These are phyloP conservation scores for Eupeodes latifasciatus DNA, from an alignment of 2,888 invertebrate species.

Conservation along the genomic window DNA sequence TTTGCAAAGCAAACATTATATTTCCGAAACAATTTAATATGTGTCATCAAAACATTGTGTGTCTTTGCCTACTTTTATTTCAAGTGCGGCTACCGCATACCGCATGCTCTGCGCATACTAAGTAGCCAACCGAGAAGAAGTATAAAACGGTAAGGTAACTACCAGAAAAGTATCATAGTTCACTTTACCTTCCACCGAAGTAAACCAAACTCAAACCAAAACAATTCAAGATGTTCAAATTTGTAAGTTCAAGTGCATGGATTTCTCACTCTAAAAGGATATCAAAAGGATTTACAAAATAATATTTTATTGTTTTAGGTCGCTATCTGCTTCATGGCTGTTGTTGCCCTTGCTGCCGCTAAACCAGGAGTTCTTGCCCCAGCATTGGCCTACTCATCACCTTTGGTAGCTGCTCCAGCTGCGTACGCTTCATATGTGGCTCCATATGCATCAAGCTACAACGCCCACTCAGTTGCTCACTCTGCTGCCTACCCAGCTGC, in stretches of 20 bases:
- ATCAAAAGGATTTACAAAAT: conserved; percentile 8
- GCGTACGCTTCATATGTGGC: conserved; percentile 64
- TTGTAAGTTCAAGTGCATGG: conserved; percentile 29
- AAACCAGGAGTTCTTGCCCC: conserved; percentile 66
- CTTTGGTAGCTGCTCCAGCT: conserved; percentile 62
- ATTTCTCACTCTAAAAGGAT: not conserved
- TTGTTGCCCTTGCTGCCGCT: conserved; percentile 61
- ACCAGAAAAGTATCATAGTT: conserved; percentile 68
- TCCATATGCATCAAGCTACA: conserved; percentile 68
- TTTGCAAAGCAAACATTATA: too few relatives aligned
- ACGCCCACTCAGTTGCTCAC: conserved; percentile 61
- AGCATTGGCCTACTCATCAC: conserved; percentile 56
- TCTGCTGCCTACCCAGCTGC: conserved; percentile 67
- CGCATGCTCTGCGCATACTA: conserved; percentile 42
- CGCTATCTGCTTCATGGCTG: conserved; percentile 61
- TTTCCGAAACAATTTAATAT: too few relatives aligned
- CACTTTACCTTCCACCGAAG: conserved; percentile 63
- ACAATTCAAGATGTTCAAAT: conserved; percentile 60
- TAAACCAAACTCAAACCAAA: conserved; percentile 50
- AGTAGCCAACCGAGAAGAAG: conserved; percentile 26
- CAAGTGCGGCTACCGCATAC: conserved; percentile 26
- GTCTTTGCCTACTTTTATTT: conserved; percentile 59
- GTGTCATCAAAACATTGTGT: too few relatives aligned
- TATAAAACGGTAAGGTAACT: conserved; percentile 55
- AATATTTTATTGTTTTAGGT: conserved; percentile 24